Evolutionary conservation across 1,140 invertebrate species (phyloP).

Genomic region (Eumeta japonica): DNA sequence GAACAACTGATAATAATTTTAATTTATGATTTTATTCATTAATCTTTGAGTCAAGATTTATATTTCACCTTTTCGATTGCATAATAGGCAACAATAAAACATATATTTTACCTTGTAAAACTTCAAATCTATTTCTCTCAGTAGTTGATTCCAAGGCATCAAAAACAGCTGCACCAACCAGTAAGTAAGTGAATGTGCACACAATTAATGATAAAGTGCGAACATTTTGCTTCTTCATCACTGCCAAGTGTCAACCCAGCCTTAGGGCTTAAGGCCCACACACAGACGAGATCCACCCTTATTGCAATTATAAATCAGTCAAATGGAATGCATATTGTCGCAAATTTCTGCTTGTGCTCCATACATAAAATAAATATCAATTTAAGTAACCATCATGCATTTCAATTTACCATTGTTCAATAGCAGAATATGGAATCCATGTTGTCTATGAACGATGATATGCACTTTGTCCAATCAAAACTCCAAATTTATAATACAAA

Average conservation of each 20-base stretch:
- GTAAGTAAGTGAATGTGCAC: conserved; percentile 97
- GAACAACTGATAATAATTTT: too few species aligned
- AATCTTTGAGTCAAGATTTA: too few species aligned
- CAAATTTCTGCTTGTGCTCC: conserved; percentile 6
- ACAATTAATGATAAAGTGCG: conserved; percentile 97
- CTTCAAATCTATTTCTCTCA: conserved; percentile 82
- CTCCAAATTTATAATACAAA: too few species aligned
- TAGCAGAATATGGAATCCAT: too few species aligned
- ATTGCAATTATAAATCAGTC: conserved; percentile 23
- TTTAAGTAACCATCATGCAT: conserved; percentile 23
- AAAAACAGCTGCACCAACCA: conserved; percentile 98
- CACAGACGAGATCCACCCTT: conserved; percentile 18
- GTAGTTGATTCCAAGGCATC: conserved; percentile 95
- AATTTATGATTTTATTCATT: too few species aligned
- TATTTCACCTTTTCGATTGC: too few species aligned
- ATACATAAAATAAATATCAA: neutral
- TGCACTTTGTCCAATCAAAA: too few species aligned
- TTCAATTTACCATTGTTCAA: too few species aligned
- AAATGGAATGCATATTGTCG: conserved; percentile 23
- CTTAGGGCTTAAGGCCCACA: conserved; percentile 36
- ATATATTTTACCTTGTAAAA: conserved; percentile 78
- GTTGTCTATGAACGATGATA: too few species aligned
- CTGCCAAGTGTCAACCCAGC: conserved; percentile 40
- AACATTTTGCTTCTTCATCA: conserved; percentile 96
- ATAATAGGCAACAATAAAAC: too few species aligned